Conservation (phyloP, 1,140 invertebrate genomes). For the Pogonomyrmex barbatus region DNA sequence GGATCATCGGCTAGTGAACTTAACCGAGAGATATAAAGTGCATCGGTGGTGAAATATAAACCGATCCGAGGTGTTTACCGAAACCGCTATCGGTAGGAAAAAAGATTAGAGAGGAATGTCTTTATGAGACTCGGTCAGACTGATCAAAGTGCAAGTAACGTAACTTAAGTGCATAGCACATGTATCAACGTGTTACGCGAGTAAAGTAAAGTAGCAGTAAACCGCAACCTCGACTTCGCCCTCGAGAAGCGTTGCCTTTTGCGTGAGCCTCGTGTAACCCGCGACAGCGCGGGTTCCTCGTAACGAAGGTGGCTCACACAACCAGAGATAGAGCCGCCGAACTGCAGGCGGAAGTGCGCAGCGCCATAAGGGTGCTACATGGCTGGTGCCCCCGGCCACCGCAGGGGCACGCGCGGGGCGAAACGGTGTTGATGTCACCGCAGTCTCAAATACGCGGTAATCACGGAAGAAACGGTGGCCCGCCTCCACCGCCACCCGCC, state of each 20-base stretch:
- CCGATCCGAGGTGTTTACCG: not conserved
- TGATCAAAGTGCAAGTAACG: conserved; percentile 13
- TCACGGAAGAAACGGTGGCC: conserved; percentile 68
- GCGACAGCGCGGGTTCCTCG: conserved; percentile 74
- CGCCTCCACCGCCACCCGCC: conserved; percentile 72
- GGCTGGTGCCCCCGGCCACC: conserved; percentile 84
- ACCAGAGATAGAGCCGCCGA: conserved; percentile 82
- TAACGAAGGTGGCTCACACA: conserved; percentile 84
- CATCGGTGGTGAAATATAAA: not conserved
- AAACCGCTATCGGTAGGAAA: not conserved
- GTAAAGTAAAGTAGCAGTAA: conserved; percentile 35
- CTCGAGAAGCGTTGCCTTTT: conserved; percentile 55
- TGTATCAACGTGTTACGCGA: conserved; percentile 55
- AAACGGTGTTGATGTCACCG: conserved; percentile 84
- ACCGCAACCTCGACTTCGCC: conserved; percentile 34
- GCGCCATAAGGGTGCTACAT: conserved; percentile 84
- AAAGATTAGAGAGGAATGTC: not conserved
- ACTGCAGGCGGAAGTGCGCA: conserved; percentile 85
- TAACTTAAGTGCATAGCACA: conserved; percentile 25
- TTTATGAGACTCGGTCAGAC: conserved; percentile 30
- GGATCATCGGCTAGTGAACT: not conserved
- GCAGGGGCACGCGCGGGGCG: conserved; percentile 76
- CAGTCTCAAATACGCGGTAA: conserved; percentile 81
- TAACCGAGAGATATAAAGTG: not conserved
- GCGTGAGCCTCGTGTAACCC: conserved; percentile 73